Base-by-base conservation (phyloP, 2,113 vertebrate genomes). In the Leptosomus discolor region DNA sequence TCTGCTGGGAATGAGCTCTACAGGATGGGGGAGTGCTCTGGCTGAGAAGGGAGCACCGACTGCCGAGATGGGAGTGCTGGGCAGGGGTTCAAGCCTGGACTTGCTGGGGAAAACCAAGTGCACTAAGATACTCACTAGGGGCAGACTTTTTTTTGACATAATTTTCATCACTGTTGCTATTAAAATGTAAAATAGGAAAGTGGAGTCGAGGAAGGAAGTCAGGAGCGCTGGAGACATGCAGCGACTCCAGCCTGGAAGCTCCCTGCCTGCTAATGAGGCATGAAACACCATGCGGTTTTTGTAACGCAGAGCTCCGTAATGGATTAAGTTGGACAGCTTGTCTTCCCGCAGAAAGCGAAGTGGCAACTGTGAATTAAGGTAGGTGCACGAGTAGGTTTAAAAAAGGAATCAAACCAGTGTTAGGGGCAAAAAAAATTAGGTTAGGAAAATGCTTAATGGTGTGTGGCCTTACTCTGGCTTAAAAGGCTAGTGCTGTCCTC, bases 221-320 rank as follows among this genome's bases (percentile, higher is more conserved):
- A 68, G 91, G 92, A 96, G 90, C 68, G n/a, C n/a, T 29, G 56
- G 45, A 88, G 94, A 85, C 65, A 6, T 11, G 74, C 71, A 41
- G 94, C 0, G 29, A 85, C 84, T 90, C 37, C 20, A 67, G 53
- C 53, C 78, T 90, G 75, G 82, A 68, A 96, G 93, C 80, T 95
- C 94, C 86, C 84, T 91, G 77, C 13, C 9, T 90, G 78, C 93
- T 96, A 93, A 96, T 75, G 97, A 97, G 96, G 89, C 43, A 57
- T 94, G 94, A 88, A 96, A 83, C 93, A 69, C 90, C 95, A 34
- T 61, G 64, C 6, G 73, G 86, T 71, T 89, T 75, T 67, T 78
- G 93, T 76, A 65, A 75, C 46, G 91, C 88, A 53, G 81, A 93
- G 86, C 85, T 95, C 86, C 20, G 85, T 15, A 84, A 82, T 34